These are phyloP conservation scores for Camelus dromedarius DNA, from an alignment of 2,113 vertebrate species.

Conservation along the genomic window DNA sequence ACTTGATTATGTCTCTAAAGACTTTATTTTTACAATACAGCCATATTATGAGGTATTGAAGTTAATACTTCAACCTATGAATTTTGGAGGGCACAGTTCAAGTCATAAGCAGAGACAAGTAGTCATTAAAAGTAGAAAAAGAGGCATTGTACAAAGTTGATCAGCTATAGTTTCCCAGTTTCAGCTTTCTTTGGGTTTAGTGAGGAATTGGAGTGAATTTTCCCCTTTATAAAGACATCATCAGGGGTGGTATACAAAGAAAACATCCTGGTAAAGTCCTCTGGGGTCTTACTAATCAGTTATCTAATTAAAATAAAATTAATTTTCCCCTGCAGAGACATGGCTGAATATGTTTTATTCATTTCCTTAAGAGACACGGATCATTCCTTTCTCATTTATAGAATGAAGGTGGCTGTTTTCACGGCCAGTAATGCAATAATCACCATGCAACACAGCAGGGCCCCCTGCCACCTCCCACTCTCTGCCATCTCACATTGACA, in stretches of 20 bases:
- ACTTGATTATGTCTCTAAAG: not conserved
- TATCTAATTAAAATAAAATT: slow-evolving; percentile 32
- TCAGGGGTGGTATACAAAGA: not conserved
- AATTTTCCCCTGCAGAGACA: not conserved
- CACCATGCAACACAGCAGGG: too few relatives aligned
- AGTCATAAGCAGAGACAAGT: not conserved
- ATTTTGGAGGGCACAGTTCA: not conserved
- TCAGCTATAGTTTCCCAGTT: not conserved
- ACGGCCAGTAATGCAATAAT: not conserved
- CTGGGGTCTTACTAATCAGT: not conserved
- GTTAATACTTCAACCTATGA: not conserved
- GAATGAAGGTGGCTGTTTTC: not conserved
- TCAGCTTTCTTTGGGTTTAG: not conserved
- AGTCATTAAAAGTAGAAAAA: not conserved
- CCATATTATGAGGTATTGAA: not conserved
- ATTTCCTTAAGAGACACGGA: slow-evolving; percentile 22
- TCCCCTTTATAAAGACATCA: not conserved
- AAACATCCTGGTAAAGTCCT: not conserved
- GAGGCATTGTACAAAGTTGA: not conserved
- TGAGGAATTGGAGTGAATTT: not conserved
- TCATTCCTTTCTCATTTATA: not conserved
- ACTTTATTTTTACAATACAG: not conserved
- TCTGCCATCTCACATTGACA: not conserved
- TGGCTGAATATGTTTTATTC: slow-evolving; percentile 18
- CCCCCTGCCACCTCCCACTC: rapidly evolving